Conservation (phyloP, 2,888 invertebrate genomes). For the Ormyrus rosae region DNA sequence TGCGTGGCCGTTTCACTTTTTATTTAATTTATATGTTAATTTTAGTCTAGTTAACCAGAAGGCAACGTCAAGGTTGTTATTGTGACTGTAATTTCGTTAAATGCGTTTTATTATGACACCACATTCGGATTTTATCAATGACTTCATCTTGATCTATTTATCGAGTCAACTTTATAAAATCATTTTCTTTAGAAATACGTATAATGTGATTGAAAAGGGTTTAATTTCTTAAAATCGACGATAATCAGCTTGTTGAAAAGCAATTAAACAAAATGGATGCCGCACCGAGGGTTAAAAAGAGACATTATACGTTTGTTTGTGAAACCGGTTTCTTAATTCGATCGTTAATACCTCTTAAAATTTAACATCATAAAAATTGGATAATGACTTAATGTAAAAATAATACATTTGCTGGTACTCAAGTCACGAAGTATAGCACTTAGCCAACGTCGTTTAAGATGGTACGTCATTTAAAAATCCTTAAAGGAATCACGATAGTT, state of each 20-base stretch:
- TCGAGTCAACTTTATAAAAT: too few species aligned
- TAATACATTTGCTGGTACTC: not conserved
- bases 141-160: too few species aligned
- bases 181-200: too few species aligned
- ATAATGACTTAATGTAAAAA: constrained; percentile 36
- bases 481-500: constrained; percentile 11
- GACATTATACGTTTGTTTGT: not conserved
- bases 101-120: too few species aligned
- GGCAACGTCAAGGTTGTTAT: too few species aligned
- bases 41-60: not conserved
- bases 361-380: constrained; percentile 25
- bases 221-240: too few species aligned
- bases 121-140: too few species aligned
- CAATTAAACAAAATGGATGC: not conserved
- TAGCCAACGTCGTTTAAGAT: constrained; percentile 8
- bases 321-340: constrained; percentile 19
- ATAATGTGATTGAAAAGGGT: too few species aligned
- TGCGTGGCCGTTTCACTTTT: not conserved
- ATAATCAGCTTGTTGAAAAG: not conserved
- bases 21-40: constrained; percentile 48
- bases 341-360: constrained; percentile 19
- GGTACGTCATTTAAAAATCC: constrained; percentile 11
- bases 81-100: too few species aligned
- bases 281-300: not conserved
- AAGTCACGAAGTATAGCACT: not conserved